Evolutionary conservation across 2,113 vertebrate species (phyloP).

Genomic region (Percina caprodes): DNA sequence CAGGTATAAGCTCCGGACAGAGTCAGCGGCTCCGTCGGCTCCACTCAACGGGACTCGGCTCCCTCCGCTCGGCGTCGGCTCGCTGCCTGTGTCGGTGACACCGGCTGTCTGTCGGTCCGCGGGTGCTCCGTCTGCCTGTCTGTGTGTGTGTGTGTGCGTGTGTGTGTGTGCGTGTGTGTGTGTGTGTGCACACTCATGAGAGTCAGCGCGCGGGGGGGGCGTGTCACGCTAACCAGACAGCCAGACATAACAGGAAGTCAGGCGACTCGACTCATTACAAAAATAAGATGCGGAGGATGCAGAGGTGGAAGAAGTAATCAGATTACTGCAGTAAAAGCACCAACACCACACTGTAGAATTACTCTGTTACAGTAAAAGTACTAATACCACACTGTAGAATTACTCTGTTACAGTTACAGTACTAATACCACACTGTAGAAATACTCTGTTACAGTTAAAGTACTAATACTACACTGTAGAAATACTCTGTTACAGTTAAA

Average conservation of each 20-base stretch:
- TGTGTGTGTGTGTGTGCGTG: neutral
- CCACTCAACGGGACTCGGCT: slow-evolving; percentile 49
- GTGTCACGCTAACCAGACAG: slow-evolving; percentile 40
- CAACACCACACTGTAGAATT: too few species aligned
- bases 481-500: too few species aligned
- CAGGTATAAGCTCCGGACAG: too few species aligned
- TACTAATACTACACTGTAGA: too few species aligned
- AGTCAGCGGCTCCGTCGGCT: neutral
- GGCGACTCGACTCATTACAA: neutral
- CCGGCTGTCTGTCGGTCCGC: neutral
- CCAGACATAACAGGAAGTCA: slow-evolving; percentile 75
- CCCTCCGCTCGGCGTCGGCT: slow-evolving; percentile 25
- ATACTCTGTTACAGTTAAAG: too few species aligned
- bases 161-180: too few species aligned
- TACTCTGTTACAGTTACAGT: too few species aligned
- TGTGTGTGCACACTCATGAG: neutral
- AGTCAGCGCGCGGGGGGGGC: neutral
- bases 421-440: too few species aligned
- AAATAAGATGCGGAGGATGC: slow-evolving; percentile 45
- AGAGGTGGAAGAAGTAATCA: too few species aligned
- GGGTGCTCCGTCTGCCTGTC: neutral
- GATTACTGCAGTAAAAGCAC: too few species aligned
- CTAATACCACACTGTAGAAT: too few species aligned
- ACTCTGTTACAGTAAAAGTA: too few species aligned
- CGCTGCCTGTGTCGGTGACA: slow-evolving; percentile 17